Evolutionary conservation across 2,797 vertebrate genomes (phyloP), one percentile per base, ranked within the genome.

Genomic region (Champsocephalus esox): DNA sequence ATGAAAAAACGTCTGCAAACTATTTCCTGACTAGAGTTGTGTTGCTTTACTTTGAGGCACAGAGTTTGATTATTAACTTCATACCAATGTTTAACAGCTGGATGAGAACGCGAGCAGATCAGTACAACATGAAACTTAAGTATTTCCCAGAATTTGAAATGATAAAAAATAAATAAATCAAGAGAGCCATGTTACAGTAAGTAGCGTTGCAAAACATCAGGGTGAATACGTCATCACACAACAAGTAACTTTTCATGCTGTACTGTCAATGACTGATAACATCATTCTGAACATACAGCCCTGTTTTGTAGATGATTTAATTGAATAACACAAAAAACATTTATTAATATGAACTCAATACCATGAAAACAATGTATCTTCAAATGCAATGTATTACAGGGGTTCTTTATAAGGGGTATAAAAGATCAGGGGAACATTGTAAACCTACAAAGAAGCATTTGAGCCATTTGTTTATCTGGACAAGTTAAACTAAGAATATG

Each of bases 21-120:
- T 12, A 61, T 71, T 46, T 70, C 28, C 48, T 32, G n/a, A 28
- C 28, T 44, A 44, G 17, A 54, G 50, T 45, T 73, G 14, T 21
- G 63, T 34, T 64, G 59, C 58, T 57, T 64, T 72, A 73, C 68
- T 54, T 49, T 5, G 6, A 64, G 61, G n/a, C 70, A 57, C 32
- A 5, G 28, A 68, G 89, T 90, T 94, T 83, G 86, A 93, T 91
- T 74, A 92, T 94, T 93, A 91, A 93, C 79, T 70, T 71, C 58
- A 66, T 56, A 81, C 70, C 68, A 93, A 87, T 89, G 87, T 84
- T 64, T 87, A 92, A 91, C 87, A 82, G 78, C 52, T 63, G n/a
- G 14, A 67, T 60, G 49, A 67, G 45, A 62, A 66, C 55, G 43
- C 21, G 65, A 67, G 62, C 73, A n/a, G 79, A 69, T 48, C 13